Conservation (phyloP, 2,797 vertebrate genomes). For the Pygocentrus nattereri region DNA sequence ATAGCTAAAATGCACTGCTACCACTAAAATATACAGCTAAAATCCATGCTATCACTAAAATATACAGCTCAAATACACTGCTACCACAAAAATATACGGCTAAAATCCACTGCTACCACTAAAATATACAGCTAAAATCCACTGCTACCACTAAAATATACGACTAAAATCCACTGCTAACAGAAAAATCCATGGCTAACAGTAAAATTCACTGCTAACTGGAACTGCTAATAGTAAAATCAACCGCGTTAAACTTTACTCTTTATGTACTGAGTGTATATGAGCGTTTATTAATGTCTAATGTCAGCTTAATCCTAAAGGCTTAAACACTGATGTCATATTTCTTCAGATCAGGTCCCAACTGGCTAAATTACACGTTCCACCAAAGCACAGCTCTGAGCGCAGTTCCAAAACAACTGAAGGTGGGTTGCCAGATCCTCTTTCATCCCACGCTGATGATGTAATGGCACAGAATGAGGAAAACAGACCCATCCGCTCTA, state of each 20-base stretch:
- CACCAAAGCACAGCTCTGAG: neutral
- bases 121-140: neutral
- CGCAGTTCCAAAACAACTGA: neutral
- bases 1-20: too few relatives aligned
- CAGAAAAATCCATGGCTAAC: neutral
- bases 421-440: neutral
- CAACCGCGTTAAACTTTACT: too few relatives aligned
- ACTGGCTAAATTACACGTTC: neutral
- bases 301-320: neutral
- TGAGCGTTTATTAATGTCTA: neutral
- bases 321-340: neutral
- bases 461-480: neutral
- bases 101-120: neutral
- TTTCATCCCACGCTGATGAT: neutral
- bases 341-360: neutral
- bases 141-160: neutral
- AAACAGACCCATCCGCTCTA: neutral
- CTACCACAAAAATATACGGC: neutral
- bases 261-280: neutral
- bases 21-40: too few relatives aligned
- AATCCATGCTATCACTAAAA: neutral
- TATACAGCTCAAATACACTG: neutral
- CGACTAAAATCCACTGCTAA: neutral
- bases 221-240: neutral
- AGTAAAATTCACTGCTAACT: too few relatives aligned